These are phyloP conservation scores for Melanotaenia boesemani DNA, from an alignment of 2,797 vertebrate genomes.

Conservation along the genomic window DNA sequence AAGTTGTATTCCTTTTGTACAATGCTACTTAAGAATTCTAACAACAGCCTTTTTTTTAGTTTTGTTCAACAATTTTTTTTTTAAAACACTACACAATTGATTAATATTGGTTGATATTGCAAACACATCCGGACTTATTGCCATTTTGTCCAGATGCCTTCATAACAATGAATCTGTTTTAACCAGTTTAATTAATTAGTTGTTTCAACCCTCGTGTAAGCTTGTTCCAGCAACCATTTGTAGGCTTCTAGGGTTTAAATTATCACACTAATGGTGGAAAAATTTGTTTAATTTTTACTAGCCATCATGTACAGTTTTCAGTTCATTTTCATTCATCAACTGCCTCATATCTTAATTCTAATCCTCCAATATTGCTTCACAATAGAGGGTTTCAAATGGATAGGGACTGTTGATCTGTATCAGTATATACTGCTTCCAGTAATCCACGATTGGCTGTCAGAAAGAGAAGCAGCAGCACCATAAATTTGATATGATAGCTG, in stretches of 20 bases:
- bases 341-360: not conserved
- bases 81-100: no score
- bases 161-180: not conserved
- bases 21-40: no score
- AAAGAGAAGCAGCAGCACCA: not conserved
- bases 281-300: no score
- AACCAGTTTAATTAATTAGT: not conserved
- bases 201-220: not conserved
- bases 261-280: no score
- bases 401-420: not conserved
- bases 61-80: no score
- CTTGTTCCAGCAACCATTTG: not conserved
- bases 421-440: not conserved
- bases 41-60: no score
- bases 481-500: slow-evolving; percentile 10
- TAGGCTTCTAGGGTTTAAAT: no score
- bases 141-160: not conserved
- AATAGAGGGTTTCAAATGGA: not conserved
- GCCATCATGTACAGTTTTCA: not conserved
- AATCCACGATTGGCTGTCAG: not conserved
- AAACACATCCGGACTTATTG: no score
- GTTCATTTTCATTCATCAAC: not conserved
- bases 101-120: no score
- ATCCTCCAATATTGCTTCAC: not conserved
- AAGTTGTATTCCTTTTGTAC: no score